These are phyloP conservation scores for Todus mexicanus DNA, from an alignment of 2,797 vertebrate genomes.

Conservation along the genomic window DNA sequence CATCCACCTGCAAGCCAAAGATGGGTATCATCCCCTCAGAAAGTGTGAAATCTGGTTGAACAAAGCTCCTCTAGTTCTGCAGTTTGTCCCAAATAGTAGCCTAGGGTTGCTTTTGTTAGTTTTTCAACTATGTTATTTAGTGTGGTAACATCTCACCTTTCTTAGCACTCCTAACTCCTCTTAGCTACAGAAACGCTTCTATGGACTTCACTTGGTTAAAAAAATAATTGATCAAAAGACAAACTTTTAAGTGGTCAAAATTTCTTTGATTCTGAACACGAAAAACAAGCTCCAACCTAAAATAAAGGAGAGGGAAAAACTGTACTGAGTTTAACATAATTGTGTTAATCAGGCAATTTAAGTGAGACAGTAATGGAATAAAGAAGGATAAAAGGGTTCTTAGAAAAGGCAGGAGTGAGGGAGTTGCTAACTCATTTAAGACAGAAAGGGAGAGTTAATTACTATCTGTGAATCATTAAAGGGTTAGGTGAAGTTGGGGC, in stretches of 20 bases:
- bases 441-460: constrained; percentile 35
- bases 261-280: not conserved
- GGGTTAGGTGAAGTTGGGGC: not conserved
- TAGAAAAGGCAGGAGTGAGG: constrained; percentile 26
- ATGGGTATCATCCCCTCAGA: not conserved
- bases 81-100: not conserved
- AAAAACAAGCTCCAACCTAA: not conserved
- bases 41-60: not conserved
- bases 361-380: not conserved
- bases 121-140: not conserved
- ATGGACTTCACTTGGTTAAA: not conserved
- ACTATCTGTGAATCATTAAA: constrained; percentile 33
- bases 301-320: not conserved
- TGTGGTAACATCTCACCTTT: not conserved
- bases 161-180: not conserved
- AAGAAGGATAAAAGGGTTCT: constrained; percentile 25
- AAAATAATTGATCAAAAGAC: not conserved
- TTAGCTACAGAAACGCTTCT: not conserved
- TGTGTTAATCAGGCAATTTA: constrained; percentile 26
- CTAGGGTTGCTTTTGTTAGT: not conserved
- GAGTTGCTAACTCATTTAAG: constrained; percentile 36
- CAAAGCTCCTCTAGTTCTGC: not conserved
- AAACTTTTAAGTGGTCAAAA: not conserved
- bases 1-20: not conserved
- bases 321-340: not conserved